Conservation (phyloP, 2,888 invertebrate species). For the Caprella mutica region DNA sequence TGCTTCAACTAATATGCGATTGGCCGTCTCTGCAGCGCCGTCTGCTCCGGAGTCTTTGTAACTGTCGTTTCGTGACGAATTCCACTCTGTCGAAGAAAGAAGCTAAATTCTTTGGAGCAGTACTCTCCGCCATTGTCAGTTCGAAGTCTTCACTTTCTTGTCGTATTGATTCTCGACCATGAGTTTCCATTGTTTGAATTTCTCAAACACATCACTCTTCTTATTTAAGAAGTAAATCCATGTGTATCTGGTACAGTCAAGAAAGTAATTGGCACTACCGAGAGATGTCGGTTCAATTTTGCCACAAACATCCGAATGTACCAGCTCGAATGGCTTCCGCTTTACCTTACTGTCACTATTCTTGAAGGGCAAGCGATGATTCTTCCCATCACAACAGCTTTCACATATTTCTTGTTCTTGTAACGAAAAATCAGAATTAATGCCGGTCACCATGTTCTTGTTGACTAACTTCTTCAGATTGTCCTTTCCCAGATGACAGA, state of each 20-base stretch:
- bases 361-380: not conserved
- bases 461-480: not conserved
- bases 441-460: not conserved
- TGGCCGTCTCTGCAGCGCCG: not conserved
- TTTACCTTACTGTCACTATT: too few species aligned
- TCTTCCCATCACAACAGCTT: not conserved
- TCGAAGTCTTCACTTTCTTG: not conserved
- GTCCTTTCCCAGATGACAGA: not conserved
- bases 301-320: not conserved
- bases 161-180: not conserved
- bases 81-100: not conserved
- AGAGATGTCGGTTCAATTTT: not conserved
- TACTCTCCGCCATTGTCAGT: not conserved
- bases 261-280: not conserved
- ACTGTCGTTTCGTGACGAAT: not conserved
- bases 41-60: slow-evolving; percentile 1
- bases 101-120: not conserved
- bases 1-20: not conserved
- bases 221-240: not conserved
- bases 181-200: not conserved
- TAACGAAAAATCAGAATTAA: not conserved
- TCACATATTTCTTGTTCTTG: not conserved
- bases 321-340: not conserved
- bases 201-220: not conserved
- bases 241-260: not conserved